Evolutionary conservation across 1,140 invertebrate genomes (phyloP), one percentile per base, ranked within the genome.

Genomic region (Chlorops oryzae): DNA sequence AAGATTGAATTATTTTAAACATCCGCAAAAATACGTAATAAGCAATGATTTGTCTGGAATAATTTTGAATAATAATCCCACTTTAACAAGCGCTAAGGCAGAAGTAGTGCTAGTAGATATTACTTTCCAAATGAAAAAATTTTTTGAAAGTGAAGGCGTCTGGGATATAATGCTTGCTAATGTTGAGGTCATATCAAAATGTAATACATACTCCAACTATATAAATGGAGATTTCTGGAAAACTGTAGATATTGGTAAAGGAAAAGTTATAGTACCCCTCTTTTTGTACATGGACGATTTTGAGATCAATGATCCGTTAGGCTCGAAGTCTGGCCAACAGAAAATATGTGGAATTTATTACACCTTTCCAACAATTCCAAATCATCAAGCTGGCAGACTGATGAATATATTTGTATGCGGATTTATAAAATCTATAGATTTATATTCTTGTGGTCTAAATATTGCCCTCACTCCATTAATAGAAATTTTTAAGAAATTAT

Each of bases 271-370:
- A 20, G 23, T 47, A 47, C 44, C 44, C 6, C 12, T 47, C 23
- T 34, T 47, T 13, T n/a, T 37, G 37, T 47, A 47, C 25, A 22
- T 47, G 10, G 44, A 47, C 37, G 44, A 47, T 3, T 47, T 47
- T 20, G 44, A 47, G 17, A 34, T 34, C 22, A 17, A 32, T 32
- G 24, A 45, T 28, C 22, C 43, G 9, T 32, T 45, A 34, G 43
- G 43, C 5, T 32, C 25, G 10, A 23, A 45, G 5, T 15, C 25
- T 35, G 44, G 44, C 2, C 28, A 35, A 12, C 44, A 35, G 23
- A 47, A 47, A 47, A 34, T 47, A 13, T 27, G 44, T 47, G 44
- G 44, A 21, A 28, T 35, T 35, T 47, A 47, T 22, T 17, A 32
- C 25, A 47, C 20, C 27, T 18, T 47, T 35, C 27, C 27, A 35